These are phyloP conservation scores for Rhodeus uyekii DNA, from an alignment of 2,797 vertebrate species.

Conservation along the genomic window DNA sequence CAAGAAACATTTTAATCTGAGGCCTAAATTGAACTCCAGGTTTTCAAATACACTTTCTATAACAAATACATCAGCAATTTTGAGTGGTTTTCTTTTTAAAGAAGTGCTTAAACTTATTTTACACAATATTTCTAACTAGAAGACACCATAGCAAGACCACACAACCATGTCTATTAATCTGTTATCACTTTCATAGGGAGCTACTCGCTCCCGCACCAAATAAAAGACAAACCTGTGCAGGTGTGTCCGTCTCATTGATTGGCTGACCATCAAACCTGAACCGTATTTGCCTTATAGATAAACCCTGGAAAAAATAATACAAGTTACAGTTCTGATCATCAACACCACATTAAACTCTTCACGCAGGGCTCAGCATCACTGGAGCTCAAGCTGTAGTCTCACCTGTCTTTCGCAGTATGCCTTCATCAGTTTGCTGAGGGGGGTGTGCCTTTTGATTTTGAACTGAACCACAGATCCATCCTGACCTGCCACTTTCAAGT, in stretches of 20 bases:
- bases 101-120: too few relatives aligned
- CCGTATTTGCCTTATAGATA: constrained; percentile 89
- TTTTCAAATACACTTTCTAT: background rate
- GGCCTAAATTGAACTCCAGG: background rate
- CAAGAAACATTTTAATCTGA: background rate
- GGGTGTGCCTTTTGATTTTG: constrained; percentile 90
- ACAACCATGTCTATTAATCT: background rate
- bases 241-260: constrained; percentile 89
- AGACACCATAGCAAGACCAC: background rate
- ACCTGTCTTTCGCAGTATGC: constrained; percentile 93
- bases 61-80: background rate
- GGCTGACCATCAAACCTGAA: constrained; percentile 94
- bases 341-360: background rate
- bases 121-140: background rate
- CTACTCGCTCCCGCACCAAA: background rate
- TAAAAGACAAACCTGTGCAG: constrained; percentile 81
- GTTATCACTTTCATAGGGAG: background rate
- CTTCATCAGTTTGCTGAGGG: constrained; percentile 91
- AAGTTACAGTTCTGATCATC: background rate
- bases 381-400: background rate
- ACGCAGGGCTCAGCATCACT: background rate
- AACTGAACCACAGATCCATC: constrained; percentile 91
- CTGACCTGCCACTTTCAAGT: constrained; percentile 89
- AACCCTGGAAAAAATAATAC: constrained; percentile 73
- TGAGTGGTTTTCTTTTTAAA: too few relatives aligned